Evolutionary conservation across 2,113 vertebrate genomes (phyloP), one percentile per base, ranked within the genome.

Genomic region (Tapirus terrestris): DNA sequence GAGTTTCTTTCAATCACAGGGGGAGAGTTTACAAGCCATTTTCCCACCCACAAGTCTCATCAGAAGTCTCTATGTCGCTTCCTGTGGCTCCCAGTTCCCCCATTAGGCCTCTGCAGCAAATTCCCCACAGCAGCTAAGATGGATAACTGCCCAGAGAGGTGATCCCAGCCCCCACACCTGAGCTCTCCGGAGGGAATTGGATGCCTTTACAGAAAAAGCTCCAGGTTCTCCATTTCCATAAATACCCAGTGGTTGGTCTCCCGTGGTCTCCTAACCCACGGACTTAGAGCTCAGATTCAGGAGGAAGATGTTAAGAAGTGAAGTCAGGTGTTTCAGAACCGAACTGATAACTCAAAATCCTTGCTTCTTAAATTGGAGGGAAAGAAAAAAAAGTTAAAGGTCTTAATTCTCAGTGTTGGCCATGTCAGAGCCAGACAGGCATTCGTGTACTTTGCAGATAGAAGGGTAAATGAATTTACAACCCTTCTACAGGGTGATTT

Each of bases 371-470:
- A 25, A 25, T 33, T 70, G 48, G n/a, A 60, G 23, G 48, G 29
- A 29, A 25, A 17, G 31, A 13, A 29, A 48, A 25, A 67, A 31
- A 17, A 16, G 73, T 83, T 65, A 14, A 18, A 84, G 77, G 7
- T 73, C 61, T 20, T 73, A n/a, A 12, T 17, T 2, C 48, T 29
- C 60, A 0, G 56, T 5, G 33, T n/a, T 67, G 48, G 58, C 81
- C 43, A 51, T 48, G 23, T 33, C 8, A 1, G 2, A 1, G 13
- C 1, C 23, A 33, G 33, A 3, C 43, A 13, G 14, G 56, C 0
- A 0, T 8, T 16, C 0, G 9, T 3, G 5, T 12, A 29, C 8
- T 4, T 8, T 0, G 5, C 21, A 2, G 3, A 8, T 8, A 20
- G 36, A 27, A 8, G 11, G 23, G 6, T 1, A 2, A 5, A 1